Conservation (phyloP, 1,140 invertebrate species). For the Ganaspis sp. region DNA sequence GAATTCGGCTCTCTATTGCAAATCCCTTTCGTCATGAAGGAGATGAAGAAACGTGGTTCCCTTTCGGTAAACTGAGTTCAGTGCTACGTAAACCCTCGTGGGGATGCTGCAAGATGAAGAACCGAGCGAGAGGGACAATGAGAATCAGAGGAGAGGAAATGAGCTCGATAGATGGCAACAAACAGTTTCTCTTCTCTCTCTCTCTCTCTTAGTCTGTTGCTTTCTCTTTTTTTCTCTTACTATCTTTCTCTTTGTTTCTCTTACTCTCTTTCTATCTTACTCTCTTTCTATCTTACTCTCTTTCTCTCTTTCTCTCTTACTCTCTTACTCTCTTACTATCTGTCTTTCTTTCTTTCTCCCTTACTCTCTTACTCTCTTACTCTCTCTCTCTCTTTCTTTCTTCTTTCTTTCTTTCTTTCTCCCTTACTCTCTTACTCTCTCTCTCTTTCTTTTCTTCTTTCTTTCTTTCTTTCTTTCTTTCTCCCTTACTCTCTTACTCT, state of each 20-base stretch:
- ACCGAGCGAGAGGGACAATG: conserved; percentile 46
- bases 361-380: too few species aligned
- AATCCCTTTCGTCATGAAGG: conserved; percentile 14
- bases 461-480: too few species aligned
- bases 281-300: too few species aligned
- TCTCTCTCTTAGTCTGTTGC: neutral
- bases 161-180: conserved; percentile 59
- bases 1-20: conserved; percentile 26
- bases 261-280: conserved; percentile 45
- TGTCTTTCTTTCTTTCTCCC: too few species aligned
- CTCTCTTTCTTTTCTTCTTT: too few species aligned
- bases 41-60: neutral
- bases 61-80: conserved; percentile 27
- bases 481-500: too few species aligned
- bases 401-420: too few species aligned
- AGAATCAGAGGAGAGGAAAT: conserved; percentile 43
- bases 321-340: too few species aligned
- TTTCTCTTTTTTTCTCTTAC: conserved; percentile 2
- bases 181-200: conserved; percentile 33
- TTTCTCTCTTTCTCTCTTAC: too few species aligned
- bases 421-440: too few species aligned
- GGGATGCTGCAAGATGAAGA: conserved; percentile 26
- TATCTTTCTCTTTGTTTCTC: conserved; percentile 40
- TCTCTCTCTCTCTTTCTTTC: too few species aligned
- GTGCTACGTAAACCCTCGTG: conserved; percentile 30